These are phyloP conservation scores for Pelobates fuscus DNA, from an alignment of 2,113 vertebrate species.

Conservation along the genomic window DNA sequence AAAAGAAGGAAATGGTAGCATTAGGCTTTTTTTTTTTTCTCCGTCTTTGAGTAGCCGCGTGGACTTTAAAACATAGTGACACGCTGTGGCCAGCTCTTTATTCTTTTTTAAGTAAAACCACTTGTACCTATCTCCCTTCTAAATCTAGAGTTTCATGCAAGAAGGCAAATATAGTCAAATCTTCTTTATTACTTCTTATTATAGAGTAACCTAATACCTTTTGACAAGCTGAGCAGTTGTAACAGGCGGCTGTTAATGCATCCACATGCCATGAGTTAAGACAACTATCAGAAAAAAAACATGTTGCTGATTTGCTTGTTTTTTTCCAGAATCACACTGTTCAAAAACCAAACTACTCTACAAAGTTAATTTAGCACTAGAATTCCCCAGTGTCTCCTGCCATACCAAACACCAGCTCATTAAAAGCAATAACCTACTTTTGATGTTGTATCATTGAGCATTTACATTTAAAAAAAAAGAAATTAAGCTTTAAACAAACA, in stretches of 20 bases:
- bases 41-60: background rate
- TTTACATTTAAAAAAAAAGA: slow-evolving; percentile 76
- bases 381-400: slow-evolving; percentile 79
- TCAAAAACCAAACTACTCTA: slow-evolving; percentile 80
- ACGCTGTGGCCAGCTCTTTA: slow-evolving; percentile 32
- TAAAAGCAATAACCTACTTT: slow-evolving; percentile 75
- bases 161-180: slow-evolving; percentile 63
- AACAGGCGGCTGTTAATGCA: slow-evolving; percentile 72
- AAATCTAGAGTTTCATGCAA: slow-evolving; percentile 52
- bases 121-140: slow-evolving; percentile 54
- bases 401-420: slow-evolving; percentile 84
- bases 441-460: slow-evolving; percentile 74
- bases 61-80: slow-evolving; percentile 32
- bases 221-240: slow-evolving; percentile 78
- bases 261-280: slow-evolving; percentile 64
- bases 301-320: slow-evolving; percentile 56
- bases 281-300: slow-evolving; percentile 72
- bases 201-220: slow-evolving; percentile 76
- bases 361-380: slow-evolving; percentile 77
- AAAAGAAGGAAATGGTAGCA: background rate
- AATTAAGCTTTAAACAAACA: slow-evolving; percentile 96
- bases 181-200: slow-evolving; percentile 81
- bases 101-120: slow-evolving; percentile 52
- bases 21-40: slow-evolving; percentile 20
- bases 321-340: slow-evolving; percentile 71